A percentile compares a stretch with the other conserved stretches of the same genome.
Evolutionary conservation across 2,113 vertebrate species (phyloP).

Genomic region (Phoxinus phoxinus): DNA sequence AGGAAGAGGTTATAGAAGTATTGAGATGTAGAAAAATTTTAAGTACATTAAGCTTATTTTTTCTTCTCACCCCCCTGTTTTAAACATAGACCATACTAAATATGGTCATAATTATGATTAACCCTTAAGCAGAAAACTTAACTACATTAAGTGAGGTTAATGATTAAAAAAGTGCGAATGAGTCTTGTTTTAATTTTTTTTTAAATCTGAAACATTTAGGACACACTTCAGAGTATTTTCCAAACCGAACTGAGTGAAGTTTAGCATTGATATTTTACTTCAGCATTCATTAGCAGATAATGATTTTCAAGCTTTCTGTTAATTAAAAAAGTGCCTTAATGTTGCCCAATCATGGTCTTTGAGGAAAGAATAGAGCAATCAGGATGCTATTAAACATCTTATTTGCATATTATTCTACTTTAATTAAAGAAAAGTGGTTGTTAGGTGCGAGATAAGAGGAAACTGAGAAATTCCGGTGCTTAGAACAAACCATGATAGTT

Average conservation of each 20-base stretch:
- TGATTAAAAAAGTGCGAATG: neutral
- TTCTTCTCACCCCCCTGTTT: too few relatives aligned
- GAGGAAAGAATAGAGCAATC: constrained; percentile 16
- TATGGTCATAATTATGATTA: neutral
- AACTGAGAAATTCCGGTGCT: neutral
- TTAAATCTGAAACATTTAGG: neutral
- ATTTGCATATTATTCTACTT: constrained; percentile 20
- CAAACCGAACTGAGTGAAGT: neutral
- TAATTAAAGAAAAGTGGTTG: constrained; percentile 26
- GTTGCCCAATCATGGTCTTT: constrained; percentile 10
- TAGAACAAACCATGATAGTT: constrained; percentile 1
- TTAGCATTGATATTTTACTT: neutral
- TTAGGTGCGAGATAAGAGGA: neutral
- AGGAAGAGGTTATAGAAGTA: neutral
- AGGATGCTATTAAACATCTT: constrained; percentile 21
- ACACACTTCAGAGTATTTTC: neutral
- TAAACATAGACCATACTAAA: neutral
- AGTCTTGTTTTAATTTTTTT: neutral
- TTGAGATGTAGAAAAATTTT: too few relatives aligned
- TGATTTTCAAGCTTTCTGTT: constrained; percentile 7
- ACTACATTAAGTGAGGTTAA: neutral
- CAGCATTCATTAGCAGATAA: constrained; percentile 2
- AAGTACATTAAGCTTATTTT: too few relatives aligned
- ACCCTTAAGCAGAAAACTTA: neutral
- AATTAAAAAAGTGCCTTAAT: constrained; percentile 12